Evolutionary conservation across 1,140 invertebrate genomes (phyloP), one percentile per base, ranked within the genome.

Genomic region (Drosophila funebris): DNA sequence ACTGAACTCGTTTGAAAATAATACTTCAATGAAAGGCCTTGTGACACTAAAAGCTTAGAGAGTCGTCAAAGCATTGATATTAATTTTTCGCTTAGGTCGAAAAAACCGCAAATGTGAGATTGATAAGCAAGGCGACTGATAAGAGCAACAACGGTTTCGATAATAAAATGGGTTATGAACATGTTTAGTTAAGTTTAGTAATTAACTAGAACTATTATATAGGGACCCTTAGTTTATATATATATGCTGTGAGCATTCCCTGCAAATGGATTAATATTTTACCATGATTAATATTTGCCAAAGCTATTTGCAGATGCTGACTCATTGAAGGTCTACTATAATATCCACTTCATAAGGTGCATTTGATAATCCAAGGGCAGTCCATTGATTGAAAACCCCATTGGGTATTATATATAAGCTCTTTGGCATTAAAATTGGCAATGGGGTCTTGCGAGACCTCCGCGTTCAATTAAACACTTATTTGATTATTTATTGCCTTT

Each of bases 91-190:
- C 31, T 29, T 9, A 39, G 20, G 8, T 22, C 11, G 18, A n/a
- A 33, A 43, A 44, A 44, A 18, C 33, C 8, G 13, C 33, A 29
- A 31, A 22, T 14, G 1, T 8, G n/a, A 39, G 22, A 41, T 37
- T 54, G 67, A 64, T 71, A 63, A 64, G 41, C n/a, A 22, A 13
- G n/a, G 2, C n/a, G n/a, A 37, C 36, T 50, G 58, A 43, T 13
- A 16, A 14, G 16, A 29, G 14, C 27, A 27, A 46, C 24, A 13
- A 46, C 4, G 43, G 11, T 13, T 31, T 50, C 9, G 24, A 31
- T 50, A 50, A 50, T 31, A 46, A 24, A 14, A 27, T n/a, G 13
- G n/a, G 7, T 48, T 14, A 29, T 14, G n/a, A 13, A 13, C 5
- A 0, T 46, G 20, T 18, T 5, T 9, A 24, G 13, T 44, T n/a